Percentiles rank a stretch among this genome's conserved stretches.
Conservation (phyloP, 2,113 vertebrate species). For the Centropristis striata region DNA sequence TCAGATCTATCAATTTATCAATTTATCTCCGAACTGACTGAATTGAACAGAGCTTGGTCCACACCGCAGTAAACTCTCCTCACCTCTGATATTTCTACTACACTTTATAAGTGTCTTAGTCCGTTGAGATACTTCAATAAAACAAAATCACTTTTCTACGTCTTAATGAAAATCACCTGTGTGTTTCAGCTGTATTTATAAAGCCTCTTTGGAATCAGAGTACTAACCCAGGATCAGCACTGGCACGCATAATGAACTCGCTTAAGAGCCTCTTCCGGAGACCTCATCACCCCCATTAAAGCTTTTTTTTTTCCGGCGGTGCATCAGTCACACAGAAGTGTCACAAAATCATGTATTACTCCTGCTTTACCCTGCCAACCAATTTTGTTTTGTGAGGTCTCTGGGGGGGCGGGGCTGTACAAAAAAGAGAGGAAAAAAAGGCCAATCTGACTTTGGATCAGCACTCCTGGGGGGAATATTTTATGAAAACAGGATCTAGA, state of each 20-base stretch:
- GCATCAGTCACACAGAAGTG: not conserved
- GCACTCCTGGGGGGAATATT: conserved; percentile 49
- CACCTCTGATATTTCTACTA: conserved; percentile 79
- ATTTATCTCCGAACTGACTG: conserved; percentile 64
- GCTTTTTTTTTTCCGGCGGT: not conserved
- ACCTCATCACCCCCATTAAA: conserved; percentile 35
- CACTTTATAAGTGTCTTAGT: conserved; percentile 85
- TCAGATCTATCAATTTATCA: not conserved
- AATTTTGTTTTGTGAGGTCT: conserved; percentile 34
- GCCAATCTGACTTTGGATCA: conserved; percentile 65
- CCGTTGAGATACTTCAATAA: conserved; percentile 80
- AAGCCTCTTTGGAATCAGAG: conserved; percentile 47
- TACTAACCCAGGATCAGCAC: conserved; percentile 64
- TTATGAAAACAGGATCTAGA: conserved; percentile 68
- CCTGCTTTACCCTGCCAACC: not conserved
- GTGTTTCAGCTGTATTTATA: conserved; percentile 75
- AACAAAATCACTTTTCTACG: conserved; percentile 79
- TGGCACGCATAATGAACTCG: conserved; percentile 16
- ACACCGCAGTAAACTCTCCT: conserved; percentile 69
- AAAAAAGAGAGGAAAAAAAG: no score
- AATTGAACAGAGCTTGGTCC: conserved; percentile 57
- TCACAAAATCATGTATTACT: conserved; percentile 13
- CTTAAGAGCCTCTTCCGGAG: conserved; percentile 22
- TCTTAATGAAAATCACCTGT: conserved; percentile 62
- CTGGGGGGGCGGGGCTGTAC: not conserved